A percentile compares a stretch with the other conserved stretches of the same genome.
Conservation (phyloP, 2,113 vertebrate genomes). For the Bos javanicus region DNA sequence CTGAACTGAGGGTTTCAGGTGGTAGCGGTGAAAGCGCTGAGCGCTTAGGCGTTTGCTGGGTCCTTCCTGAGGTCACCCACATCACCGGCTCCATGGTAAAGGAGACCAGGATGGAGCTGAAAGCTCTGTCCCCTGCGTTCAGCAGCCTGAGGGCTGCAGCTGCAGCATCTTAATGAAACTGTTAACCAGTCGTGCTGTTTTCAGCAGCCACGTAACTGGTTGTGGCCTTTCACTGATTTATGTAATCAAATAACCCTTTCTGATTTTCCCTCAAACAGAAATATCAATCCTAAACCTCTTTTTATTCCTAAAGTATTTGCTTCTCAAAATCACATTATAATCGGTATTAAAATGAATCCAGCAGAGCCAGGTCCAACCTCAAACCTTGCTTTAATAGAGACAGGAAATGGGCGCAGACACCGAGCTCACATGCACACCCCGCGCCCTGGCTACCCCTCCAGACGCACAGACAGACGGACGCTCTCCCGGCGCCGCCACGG, state of each 20-base stretch:
- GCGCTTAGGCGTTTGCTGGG: neutral
- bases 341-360: neutral
- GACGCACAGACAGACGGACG: neutral
- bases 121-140: neutral
- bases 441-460: neutral
- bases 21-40: neutral
- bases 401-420: neutral
- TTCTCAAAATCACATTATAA: neutral
- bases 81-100: neutral
- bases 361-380: neutral
- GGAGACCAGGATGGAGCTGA: neutral
- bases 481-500: fast-evolving
- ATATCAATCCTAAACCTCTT: neutral
- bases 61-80: neutral
- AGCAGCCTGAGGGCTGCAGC: neutral
- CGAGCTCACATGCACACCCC: fast-evolving
- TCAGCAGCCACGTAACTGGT: neutral
- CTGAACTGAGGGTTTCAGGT: neutral
- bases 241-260: neutral
- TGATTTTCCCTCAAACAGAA: neutral
- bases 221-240: neutral
- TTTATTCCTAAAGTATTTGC: neutral
- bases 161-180: neutral
- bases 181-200: neutral
- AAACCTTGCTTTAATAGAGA: neutral